Evolutionary conservation across 2,797 vertebrate species (phyloP), one percentile per base, ranked within the genome.

Genomic region (Cyclura pinguis): DNA sequence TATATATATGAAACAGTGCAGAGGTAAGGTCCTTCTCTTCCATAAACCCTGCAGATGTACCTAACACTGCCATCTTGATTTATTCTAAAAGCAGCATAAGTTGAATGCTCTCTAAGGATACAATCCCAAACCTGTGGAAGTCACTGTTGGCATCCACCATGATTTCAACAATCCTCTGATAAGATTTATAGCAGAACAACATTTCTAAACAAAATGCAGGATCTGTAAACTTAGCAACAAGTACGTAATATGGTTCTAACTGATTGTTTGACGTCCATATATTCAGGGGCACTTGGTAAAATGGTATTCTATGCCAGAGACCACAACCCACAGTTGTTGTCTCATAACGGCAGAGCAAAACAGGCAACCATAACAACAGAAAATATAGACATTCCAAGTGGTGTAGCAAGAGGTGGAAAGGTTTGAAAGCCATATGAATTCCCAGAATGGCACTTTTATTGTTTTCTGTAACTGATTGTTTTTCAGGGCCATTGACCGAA

Each of bases 371-470:
- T 62, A 82, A 90, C 52, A 74, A 55, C 84, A 82, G n/a, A 76
- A 81, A 81, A 90, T 73, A 85, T 87, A 94, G 87, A 92, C 86
- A 84, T 88, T 95, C 86, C 88, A 91, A 95, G 88, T 74, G 35
- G 74, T 90, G 90, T 90, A 92, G 55, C 92, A 80, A 87, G 10
- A 57, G 87, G n/a, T 93, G 91, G 90, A 89, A 72, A 22, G 47
- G 57, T 87, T 93, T 94, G 83, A 95, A 95, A 90, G 92, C 95
- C 27, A 85, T 89, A 95, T 93, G 95, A 90, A 93, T 93, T 93
- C 74, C 90, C 92, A 92, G 96, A 96, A 80, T 91, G 92, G 92
- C 95, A 93, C 78, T 89, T 80, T 47, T 89, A 82, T 91, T 86
- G 92, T 95, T 94, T 94, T 84, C 59, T 77, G 90, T 89, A 73